Percentiles rank a stretch among this genome's conserved stretches.
Conservation (phyloP, 2,113 vertebrate species). For the Nannospalax galili region DNA sequence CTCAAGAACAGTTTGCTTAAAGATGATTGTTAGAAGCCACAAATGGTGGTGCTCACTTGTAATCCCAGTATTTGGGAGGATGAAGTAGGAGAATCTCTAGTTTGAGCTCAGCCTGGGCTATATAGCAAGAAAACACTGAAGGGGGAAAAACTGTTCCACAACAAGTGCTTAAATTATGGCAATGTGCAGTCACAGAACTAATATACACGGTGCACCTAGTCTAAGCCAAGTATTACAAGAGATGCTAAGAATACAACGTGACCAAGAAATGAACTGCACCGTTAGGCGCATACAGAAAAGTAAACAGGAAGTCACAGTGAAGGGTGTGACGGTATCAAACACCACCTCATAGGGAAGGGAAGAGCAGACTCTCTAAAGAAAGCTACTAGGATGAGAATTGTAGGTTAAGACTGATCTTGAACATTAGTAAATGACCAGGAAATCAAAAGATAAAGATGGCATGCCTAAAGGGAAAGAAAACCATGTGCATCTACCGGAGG, state of each 20-base stretch:
- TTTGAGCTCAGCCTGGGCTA: neutral
- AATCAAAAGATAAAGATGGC: neutral
- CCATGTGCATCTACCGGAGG: neutral
- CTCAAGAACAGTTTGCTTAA: neutral
- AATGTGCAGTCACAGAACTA: neutral
- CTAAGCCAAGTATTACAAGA: neutral
- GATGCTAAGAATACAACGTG: neutral
- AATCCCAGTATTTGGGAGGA: neutral
- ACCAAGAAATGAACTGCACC: neutral
- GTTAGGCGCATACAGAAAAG: neutral
- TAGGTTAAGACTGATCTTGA: neutral
- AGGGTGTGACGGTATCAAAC: neutral
- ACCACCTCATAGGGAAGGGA: neutral
- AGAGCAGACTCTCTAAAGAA: slow-evolving; percentile 43
- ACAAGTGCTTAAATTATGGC: neutral
- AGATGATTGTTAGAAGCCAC: neutral
- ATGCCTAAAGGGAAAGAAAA: neutral
- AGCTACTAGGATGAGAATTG: neutral
- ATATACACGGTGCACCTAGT: too few species aligned
- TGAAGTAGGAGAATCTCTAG: too few species aligned
- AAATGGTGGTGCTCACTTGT: neutral
- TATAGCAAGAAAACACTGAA: neutral
- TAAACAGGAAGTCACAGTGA: slow-evolving; percentile 3
- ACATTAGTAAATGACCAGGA: neutral
- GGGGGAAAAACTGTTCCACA: neutral